phyloP scores from a whole-genome alignment of 2,113 vertebrate genomes.

The Pogonocichla stellata region DNA sequence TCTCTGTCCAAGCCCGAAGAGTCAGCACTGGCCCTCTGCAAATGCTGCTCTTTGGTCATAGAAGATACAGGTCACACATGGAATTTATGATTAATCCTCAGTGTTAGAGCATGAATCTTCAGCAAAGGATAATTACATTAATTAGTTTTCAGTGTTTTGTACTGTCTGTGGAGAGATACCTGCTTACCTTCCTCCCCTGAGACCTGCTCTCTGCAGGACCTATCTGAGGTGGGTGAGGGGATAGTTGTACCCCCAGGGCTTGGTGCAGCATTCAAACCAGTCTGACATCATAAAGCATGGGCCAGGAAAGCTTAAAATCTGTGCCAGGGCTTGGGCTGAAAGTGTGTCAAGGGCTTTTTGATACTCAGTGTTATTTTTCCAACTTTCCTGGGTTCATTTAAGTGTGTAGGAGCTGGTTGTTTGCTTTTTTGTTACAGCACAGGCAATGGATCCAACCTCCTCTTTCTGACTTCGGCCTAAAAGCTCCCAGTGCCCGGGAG shows the following conservation, averaged over 20 bases:
- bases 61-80: neutral
- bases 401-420: neutral
- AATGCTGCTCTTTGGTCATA: neutral
- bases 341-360: neutral
- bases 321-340: neutral
- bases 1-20: neutral
- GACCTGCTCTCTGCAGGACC: neutral
- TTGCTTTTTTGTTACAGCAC: neutral
- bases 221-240: neutral
- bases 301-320: neutral
- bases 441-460: neutral
- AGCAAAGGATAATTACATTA: slow-evolving; percentile 12
- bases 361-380: neutral
- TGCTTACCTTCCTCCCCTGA: neutral
- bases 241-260: neutral
- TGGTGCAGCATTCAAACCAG: neutral
- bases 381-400: neutral
- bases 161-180: neutral
- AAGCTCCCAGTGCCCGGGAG: neutral
- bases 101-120: neutral
- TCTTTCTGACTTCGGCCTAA: neutral
- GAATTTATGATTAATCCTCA: neutral
- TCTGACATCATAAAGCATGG: accelerated
- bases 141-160: slow-evolving; percentile 1
- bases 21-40: neutral